Evolutionary conservation across 2,797 vertebrate genomes (phyloP).

Genomic region (Gymnothorax reevesii): DNA sequence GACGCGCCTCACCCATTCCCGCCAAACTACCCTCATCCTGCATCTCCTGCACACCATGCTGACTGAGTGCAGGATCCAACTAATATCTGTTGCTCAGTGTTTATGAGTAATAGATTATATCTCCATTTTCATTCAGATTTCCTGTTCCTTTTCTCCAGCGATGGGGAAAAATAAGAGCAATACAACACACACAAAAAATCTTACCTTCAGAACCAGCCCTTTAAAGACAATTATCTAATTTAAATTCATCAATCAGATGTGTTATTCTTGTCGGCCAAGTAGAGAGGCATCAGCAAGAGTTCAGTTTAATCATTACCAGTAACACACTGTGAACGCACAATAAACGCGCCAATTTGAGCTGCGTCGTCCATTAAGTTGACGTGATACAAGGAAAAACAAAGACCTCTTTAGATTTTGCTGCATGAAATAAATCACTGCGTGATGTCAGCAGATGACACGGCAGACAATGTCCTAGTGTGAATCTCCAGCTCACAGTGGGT

Average conservation of each 20-base stretch:
- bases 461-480: constrained; percentile 29
- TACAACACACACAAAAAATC: not conserved
- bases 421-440: constrained; percentile 25
- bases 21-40: not conserved
- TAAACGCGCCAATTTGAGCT: constrained; percentile 10
- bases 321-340: not conserved
- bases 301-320: not conserved
- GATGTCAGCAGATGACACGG: constrained; percentile 29
- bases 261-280: not conserved
- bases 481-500: not conserved
- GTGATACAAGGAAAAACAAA: constrained; percentile 20
- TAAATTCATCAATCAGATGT: not conserved
- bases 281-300: not conserved
- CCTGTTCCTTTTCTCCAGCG: not conserved
- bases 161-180: not conserved
- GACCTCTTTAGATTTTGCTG: constrained; percentile 6
- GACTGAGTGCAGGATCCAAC: not conserved
- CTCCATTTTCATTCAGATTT: not conserved
- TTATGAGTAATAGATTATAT: not conserved
- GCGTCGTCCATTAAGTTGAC: not conserved
- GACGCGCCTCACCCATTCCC: not conserved
- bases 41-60: not conserved
- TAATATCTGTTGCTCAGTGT: not conserved
- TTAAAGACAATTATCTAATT: not conserved
- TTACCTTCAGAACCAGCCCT: too few relatives aligned